phyloP scores from a whole-genome alignment of 2,113 vertebrate genomes.

The Centropristis striata region DNA sequence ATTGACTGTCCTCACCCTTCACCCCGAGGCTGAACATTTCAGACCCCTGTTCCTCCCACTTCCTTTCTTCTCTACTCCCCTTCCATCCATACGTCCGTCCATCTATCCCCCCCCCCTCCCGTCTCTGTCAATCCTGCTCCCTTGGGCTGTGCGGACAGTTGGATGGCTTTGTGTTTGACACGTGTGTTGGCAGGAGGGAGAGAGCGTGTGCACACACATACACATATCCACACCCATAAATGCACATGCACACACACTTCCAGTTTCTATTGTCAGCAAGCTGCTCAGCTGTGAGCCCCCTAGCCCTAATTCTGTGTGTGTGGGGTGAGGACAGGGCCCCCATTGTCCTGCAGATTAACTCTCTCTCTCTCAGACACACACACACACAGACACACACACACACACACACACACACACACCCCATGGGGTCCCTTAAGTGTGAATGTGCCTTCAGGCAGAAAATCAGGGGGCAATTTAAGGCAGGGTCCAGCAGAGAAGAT shows the following conservation, averaged over 20 bases:
- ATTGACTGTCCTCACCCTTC: slow-evolving; percentile 44
- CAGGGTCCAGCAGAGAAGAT: slow-evolving; percentile 59
- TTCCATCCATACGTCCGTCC: not conserved
- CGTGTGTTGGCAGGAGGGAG: slow-evolving; percentile 70
- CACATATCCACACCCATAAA: slow-evolving; percentile 35
- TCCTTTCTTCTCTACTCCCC: slow-evolving; percentile 42
- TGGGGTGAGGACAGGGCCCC: slow-evolving; percentile 58
- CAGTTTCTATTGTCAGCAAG: slow-evolving; percentile 68
- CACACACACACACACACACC: slow-evolving; percentile 60
- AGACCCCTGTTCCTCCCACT: slow-evolving; percentile 60
- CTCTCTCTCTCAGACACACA: slow-evolving; percentile 39
- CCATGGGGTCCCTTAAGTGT: slow-evolving; percentile 82
- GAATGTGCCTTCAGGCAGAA: slow-evolving; percentile 84
- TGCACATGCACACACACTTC: slow-evolving; percentile 44
- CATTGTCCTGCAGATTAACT: slow-evolving; percentile 82
- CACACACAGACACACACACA: slow-evolving; percentile 55
- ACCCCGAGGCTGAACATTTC: slow-evolving; percentile 56
- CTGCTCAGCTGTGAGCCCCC: slow-evolving; percentile 79
- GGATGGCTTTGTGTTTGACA: slow-evolving; percentile 82
- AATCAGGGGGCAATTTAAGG: slow-evolving; percentile 82
- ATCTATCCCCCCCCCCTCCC: not conserved
- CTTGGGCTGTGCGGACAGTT: slow-evolving; percentile 68
- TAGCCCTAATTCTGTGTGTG: slow-evolving; percentile 68
- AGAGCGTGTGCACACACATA: slow-evolving; percentile 35
- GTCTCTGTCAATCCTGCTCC: slow-evolving; percentile 42